Evolutionary conservation across 2,797 vertebrate genomes (phyloP).

Genomic region (Lemur catta): DNA sequence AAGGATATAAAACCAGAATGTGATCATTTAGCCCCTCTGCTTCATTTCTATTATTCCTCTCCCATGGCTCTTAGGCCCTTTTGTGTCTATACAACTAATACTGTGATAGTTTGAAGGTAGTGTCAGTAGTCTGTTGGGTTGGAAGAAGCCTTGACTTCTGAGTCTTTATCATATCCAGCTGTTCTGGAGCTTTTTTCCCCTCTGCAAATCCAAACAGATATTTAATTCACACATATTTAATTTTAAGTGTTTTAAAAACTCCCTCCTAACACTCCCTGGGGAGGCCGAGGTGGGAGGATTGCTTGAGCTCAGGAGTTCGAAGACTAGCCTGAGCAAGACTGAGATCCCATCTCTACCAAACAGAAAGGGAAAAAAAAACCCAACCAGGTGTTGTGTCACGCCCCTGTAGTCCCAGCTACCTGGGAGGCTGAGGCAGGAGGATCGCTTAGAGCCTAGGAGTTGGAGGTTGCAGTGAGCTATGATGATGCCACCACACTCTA

Average conservation of each 20-base stretch:
- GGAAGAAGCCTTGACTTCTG: conserved; percentile 13
- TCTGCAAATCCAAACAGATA: conserved; percentile 15
- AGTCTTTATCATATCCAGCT: not conserved
- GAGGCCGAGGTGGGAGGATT: too few relatives aligned
- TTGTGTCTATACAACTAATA: not conserved
- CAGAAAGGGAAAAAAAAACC: too few relatives aligned
- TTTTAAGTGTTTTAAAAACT: not conserved
- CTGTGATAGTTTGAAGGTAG: not conserved
- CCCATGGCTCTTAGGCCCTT: not conserved
- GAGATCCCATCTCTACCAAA: too few relatives aligned
- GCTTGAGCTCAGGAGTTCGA: too few relatives aligned
- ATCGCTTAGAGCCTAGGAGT: too few relatives aligned
- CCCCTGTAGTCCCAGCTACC: too few relatives aligned
- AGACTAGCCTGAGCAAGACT: too few relatives aligned
- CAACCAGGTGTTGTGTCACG: accelerated
- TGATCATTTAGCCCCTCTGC: not conserved
- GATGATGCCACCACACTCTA: too few relatives aligned
- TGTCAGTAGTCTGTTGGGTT: not conserved
- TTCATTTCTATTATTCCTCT: not conserved
- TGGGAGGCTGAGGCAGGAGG: too few relatives aligned
- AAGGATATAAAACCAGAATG: not conserved
- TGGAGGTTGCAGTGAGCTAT: too few relatives aligned
- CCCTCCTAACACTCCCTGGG: too few relatives aligned
- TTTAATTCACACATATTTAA: not conserved
- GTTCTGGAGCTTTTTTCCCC: not conserved